A percentile compares a stretch with the other conserved stretches of the same genome.
These are phyloP conservation scores for Drosophila cracens DNA, from an alignment of 2,888 invertebrate species.

Conservation along the genomic window DNA sequence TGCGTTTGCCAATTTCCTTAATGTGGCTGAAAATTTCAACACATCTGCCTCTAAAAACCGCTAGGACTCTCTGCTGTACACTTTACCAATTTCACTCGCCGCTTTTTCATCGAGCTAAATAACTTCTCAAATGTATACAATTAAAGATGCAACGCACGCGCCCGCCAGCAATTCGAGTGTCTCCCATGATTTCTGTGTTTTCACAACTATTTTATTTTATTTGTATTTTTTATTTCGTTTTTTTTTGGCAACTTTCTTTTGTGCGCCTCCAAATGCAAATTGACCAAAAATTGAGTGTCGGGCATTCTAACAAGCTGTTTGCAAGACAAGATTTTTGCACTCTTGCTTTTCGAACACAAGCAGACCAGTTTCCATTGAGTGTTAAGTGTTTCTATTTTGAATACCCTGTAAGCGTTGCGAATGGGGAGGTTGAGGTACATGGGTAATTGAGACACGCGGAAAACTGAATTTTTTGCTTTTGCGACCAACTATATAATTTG, in stretches of 20 bases:
- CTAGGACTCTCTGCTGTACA: slow-evolving; percentile 27
- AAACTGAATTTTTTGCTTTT: background rate
- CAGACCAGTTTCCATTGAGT: slow-evolving; percentile 1
- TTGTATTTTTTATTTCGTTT: slow-evolving; percentile 2
- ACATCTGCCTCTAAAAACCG: slow-evolving; percentile 58
- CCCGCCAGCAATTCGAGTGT: slow-evolving; percentile 49
- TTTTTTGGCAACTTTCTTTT: slow-evolving; percentile 72
- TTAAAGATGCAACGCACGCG: slow-evolving; percentile 79
- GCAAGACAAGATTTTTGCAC: slow-evolving; percentile 47
- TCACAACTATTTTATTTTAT: slow-evolving; percentile 14
- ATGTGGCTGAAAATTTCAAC: slow-evolving; percentile 67
- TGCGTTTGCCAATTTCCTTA: slow-evolving; percentile 53
- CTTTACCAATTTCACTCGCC: slow-evolving; percentile 29
- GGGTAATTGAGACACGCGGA: background rate
- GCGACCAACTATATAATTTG: background rate
- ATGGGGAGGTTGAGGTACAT: background rate
- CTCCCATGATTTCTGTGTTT: slow-evolving; percentile 53
- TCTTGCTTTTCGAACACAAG: slow-evolving; percentile 64
- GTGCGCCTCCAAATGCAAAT: slow-evolving; percentile 72
- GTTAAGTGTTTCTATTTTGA: slow-evolving; percentile 47
- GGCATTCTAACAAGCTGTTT: slow-evolving; percentile 63
- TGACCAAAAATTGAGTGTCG: slow-evolving; percentile 48
- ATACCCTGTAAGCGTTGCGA: slow-evolving; percentile 1
- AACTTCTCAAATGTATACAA: slow-evolving; percentile 67
- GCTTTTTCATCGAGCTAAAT: slow-evolving; percentile 52